These are phyloP conservation scores for Puffinus mauretanicus DNA, from an alignment of 2,113 vertebrate genomes.

Conservation along the genomic window DNA sequence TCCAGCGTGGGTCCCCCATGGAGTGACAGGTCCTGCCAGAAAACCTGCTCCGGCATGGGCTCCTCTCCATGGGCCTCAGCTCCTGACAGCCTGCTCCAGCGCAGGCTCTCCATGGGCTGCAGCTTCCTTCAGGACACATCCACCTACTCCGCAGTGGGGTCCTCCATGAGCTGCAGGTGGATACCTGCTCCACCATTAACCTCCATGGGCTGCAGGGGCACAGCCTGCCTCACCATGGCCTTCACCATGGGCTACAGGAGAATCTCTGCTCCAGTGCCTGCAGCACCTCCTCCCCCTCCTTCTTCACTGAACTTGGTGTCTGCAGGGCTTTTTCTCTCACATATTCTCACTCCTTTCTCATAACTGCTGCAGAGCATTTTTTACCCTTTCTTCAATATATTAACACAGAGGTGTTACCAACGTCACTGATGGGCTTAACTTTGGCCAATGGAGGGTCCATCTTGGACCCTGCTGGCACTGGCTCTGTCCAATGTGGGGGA, in stretches of 20 bases:
- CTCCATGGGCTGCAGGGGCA: neutral
- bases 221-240: too few relatives aligned
- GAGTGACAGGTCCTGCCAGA: neutral
- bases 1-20: neutral
- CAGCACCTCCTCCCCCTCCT: neutral
- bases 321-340: neutral
- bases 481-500: neutral
- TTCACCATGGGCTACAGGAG: neutral
- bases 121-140: neutral
- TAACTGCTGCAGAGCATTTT: neutral
- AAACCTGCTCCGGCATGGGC: neutral
- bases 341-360: neutral
- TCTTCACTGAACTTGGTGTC: neutral
- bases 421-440: neutral
- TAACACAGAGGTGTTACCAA: neutral
- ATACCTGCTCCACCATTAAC: neutral
- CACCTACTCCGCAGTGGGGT: rapidly evolving
- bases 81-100: neutral
- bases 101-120: neutral
- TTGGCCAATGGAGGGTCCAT: neutral
- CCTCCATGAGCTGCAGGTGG: neutral
- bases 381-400: neutral
- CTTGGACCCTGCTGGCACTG: neutral
- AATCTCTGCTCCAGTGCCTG: rapidly evolving
- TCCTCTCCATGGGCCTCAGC: neutral